These are phyloP conservation scores for Drosophila malerkotliana DNA, from an alignment of 1,140 invertebrate genomes.

Conservation along the genomic window DNA sequence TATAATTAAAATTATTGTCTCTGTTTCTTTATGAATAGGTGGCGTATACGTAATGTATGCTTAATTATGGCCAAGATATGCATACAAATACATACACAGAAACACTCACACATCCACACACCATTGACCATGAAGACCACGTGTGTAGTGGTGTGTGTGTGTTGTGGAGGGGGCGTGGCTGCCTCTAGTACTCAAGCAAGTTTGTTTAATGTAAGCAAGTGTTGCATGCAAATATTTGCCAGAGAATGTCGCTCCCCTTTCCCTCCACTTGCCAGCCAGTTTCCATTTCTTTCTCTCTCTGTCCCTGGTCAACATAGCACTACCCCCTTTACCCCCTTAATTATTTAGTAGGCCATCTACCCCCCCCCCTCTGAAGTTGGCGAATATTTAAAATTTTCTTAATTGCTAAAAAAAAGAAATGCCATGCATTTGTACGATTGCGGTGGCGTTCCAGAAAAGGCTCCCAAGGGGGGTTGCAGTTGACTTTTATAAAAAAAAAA, in stretches of 20 bases:
- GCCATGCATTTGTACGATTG: slow-evolving; percentile 8
- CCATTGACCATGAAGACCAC: slow-evolving; percentile 7
- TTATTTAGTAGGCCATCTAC: slow-evolving; percentile 36
- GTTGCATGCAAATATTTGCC: slow-evolving; percentile 49
- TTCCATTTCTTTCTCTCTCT: background rate
- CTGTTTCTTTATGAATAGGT: slow-evolving; percentile 15
- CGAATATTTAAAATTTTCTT: slow-evolving; percentile 35
- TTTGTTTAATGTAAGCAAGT: slow-evolving; percentile 53
- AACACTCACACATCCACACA: background rate
- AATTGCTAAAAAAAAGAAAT: slow-evolving; percentile 35
- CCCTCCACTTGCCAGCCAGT: slow-evolving; percentile 3
- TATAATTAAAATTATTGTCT: background rate
- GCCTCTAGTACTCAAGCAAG: slow-evolving; percentile 23
- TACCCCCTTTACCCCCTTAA: slow-evolving; percentile 5
- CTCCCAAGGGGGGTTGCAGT: background rate
- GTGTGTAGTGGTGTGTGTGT: background rate
- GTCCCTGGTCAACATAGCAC: background rate
- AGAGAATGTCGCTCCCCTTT: background rate
- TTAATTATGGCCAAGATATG: slow-evolving; percentile 47
- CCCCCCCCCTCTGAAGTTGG: slow-evolving; percentile 1
- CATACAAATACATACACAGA: background rate
- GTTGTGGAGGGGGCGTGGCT: slow-evolving; percentile 1
- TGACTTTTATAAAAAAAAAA: slow-evolving; percentile 27
- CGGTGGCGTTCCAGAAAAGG: background rate
- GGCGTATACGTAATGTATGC: slow-evolving; percentile 44